These are phyloP conservation scores for Benitochromis conjunctus DNA, from an alignment of 2,113 vertebrate genomes.

Conservation along the genomic window DNA sequence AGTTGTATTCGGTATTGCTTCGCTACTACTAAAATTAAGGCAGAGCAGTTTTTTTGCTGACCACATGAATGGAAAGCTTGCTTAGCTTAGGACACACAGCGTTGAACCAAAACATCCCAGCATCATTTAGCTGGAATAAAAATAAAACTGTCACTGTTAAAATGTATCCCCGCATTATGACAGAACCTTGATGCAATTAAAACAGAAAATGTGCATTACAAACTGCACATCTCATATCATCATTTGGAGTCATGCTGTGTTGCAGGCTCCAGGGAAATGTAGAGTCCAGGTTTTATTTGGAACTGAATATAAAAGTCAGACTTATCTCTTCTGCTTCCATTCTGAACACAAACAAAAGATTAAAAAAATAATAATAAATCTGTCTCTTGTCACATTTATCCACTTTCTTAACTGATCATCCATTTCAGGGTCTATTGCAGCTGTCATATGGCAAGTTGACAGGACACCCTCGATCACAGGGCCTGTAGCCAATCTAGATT, in stretches of 20 bases:
- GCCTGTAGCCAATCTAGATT: background rate
- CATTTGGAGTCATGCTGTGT: background rate
- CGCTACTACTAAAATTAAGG: background rate
- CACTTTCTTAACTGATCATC: background rate
- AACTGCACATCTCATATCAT: background rate
- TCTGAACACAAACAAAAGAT: background rate
- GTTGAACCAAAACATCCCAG: background rate
- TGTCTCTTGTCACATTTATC: background rate
- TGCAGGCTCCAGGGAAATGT: background rate
- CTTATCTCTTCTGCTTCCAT: background rate
- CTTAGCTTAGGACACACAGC: background rate
- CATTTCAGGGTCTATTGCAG: background rate
- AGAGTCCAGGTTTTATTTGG: background rate
- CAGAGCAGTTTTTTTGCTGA: background rate
- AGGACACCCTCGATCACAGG: background rate
- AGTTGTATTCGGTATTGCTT: background rate
- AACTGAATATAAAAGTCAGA: background rate
- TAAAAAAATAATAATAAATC: rapidly evolving
- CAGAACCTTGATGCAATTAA: background rate
- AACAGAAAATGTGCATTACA: background rate
- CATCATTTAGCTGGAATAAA: background rate
- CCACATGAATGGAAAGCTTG: background rate
- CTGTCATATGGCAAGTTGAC: background rate
- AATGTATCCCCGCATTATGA: background rate
- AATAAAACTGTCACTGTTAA: background rate